A percentile compares a stretch with the other conserved stretches of the same genome.
phyloP scores from a whole-genome alignment of 2,888 invertebrate genomes.

The Lycocerus yunnanus region DNA sequence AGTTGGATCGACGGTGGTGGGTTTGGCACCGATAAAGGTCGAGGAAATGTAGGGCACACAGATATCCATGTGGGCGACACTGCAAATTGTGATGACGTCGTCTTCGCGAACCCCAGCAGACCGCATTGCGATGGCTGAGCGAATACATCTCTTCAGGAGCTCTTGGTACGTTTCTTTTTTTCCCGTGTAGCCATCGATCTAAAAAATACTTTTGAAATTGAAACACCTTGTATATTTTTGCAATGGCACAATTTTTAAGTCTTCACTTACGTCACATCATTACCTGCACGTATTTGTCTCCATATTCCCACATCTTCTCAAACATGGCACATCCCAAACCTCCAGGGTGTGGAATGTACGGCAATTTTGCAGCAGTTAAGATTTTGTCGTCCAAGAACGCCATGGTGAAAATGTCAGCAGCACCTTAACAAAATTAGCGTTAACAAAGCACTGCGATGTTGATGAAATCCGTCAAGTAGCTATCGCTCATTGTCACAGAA shows the following conservation, averaged over 20 bases:
- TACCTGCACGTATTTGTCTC: conserved; percentile 46
- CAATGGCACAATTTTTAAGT: background rate
- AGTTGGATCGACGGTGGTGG: conserved; percentile 5
- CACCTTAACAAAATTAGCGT: background rate
- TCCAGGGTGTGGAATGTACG: conserved; percentile 14
- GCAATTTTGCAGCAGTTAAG: conserved; percentile 4
- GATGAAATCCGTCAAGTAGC: background rate
- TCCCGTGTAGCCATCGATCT: conserved; percentile 15
- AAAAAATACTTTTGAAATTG: background rate
- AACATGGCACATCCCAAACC: conserved; percentile 44
- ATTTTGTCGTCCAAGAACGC: conserved; percentile 2
- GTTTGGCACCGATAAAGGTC: conserved; percentile 3
- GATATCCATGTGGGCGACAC: conserved; percentile 2
- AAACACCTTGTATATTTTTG: background rate
- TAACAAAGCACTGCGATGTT: background rate
- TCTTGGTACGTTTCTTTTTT: conserved; percentile 10
- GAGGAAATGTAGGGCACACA: conserved; percentile 11
- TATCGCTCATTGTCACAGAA: background rate
- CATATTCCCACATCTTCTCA: conserved; percentile 35
- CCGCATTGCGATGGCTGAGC: conserved; percentile 5
- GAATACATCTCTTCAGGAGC: conserved; percentile 1
- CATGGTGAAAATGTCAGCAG: background rate
- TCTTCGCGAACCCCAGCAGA: background rate
- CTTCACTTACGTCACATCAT: background rate
- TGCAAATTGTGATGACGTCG: conserved; percentile 12